Conservation (phyloP, 2,797 vertebrate genomes). For the Pelodytes ibericus region DNA sequence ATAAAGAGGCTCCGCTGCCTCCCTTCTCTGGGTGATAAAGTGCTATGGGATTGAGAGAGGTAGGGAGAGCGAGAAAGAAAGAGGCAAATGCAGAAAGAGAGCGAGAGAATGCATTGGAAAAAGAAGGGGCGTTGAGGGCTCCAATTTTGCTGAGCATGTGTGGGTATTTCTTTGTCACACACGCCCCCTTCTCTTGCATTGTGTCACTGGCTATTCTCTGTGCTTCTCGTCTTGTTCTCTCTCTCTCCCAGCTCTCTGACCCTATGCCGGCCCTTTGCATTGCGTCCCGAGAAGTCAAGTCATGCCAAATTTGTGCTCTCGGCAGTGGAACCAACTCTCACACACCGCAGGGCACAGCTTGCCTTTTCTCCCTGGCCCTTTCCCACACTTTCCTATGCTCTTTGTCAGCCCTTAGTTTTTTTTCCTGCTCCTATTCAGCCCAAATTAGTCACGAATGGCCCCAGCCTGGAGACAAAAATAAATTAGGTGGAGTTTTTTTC, state of each 20-base stretch:
- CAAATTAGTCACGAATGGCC: slow-evolving; percentile 70
- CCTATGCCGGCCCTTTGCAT: slow-evolving; percentile 54
- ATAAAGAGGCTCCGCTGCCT: slow-evolving; percentile 31
- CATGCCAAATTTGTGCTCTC: slow-evolving; percentile 62
- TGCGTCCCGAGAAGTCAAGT: slow-evolving; percentile 61
- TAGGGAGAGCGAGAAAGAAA: background rate
- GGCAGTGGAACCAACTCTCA: slow-evolving; percentile 56
- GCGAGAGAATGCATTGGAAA: slow-evolving; percentile 14
- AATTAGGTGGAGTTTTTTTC: slow-evolving; percentile 64
- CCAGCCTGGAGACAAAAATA: slow-evolving; percentile 65
- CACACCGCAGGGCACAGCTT: slow-evolving; percentile 57
- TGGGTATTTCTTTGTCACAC: slow-evolving; percentile 52
- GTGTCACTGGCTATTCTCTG: slow-evolving; percentile 39
- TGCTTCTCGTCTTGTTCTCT: slow-evolving; percentile 45
- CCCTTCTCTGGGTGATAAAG: slow-evolving; percentile 43
- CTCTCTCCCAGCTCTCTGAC: slow-evolving; percentile 46
- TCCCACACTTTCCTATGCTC: slow-evolving; percentile 67
- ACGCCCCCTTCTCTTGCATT: slow-evolving; percentile 45
- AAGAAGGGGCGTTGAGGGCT: slow-evolving; percentile 31
- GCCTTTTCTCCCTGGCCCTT: slow-evolving; percentile 64
- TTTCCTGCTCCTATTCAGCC: slow-evolving; percentile 65
- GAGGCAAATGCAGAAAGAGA: background rate
- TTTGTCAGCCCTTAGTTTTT: slow-evolving; percentile 63
- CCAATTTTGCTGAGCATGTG: slow-evolving; percentile 46
- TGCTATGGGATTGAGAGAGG: slow-evolving; percentile 30